A percentile compares a stretch with the other conserved stretches of the same genome.
phyloP scores from a whole-genome alignment of 2,113 vertebrate species.

The Gopherus flavomarginatus region DNA sequence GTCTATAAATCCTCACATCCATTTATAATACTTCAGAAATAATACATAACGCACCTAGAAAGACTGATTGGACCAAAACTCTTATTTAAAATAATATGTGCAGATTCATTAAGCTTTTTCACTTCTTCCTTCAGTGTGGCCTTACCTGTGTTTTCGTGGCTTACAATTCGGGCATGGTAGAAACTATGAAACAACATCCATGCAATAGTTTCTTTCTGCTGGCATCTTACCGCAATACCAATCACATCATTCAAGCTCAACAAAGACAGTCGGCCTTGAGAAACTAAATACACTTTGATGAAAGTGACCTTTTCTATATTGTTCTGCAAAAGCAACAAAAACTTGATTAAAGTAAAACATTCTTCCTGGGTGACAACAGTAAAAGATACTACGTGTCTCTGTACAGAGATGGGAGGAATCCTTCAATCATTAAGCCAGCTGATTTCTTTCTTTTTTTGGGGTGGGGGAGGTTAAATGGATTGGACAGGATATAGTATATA shows the following conservation, averaged over 20 bases:
- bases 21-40: neutral
- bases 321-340: conserved; percentile 76
- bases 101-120: neutral
- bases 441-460: neutral
- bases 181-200: conserved; percentile 90
- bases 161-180: conserved; percentile 87
- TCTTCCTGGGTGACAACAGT: neutral
- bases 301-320: conserved; percentile 89
- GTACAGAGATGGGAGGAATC: neutral
- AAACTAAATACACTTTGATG: conserved; percentile 84
- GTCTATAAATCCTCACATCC: neutral
- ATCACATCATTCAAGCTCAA: conserved; percentile 84
- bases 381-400: neutral
- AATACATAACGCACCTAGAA: neutral
- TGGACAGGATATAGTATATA: neutral
- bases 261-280: conserved; percentile 89
- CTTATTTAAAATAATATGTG: neutral
- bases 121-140: neutral
- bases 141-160: conserved; percentile 88
- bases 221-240: conserved; percentile 67
- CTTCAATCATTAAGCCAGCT: neutral
- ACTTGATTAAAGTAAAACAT: neutral
- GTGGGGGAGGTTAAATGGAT: neutral
- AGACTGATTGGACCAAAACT: neutral
- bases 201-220: conserved; percentile 73